Evolutionary conservation across 2,888 invertebrate genomes (phyloP).

Genomic region (Mesochorus sp.): DNA sequence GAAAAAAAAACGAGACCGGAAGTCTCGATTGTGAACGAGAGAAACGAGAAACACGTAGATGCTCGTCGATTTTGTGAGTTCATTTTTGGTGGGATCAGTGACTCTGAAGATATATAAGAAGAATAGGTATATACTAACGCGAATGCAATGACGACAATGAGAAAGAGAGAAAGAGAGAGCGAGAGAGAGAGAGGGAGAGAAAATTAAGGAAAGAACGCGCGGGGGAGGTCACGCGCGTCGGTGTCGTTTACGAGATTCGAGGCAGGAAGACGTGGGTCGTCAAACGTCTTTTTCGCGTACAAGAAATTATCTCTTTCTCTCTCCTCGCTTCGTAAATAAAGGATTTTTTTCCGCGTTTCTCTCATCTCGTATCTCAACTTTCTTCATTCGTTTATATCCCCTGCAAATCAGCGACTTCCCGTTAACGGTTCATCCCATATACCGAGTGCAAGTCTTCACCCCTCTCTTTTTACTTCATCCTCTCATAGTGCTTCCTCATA

Average conservation of each 20-base stretch:
- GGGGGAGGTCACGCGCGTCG: slow-evolving; percentile 50
- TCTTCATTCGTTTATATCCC: slow-evolving; percentile 69
- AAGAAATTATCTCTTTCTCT: slow-evolving; percentile 7
- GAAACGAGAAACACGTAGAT: slow-evolving; percentile 20
- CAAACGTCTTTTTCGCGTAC: slow-evolving; percentile 4
- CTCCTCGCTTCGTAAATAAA: background rate
- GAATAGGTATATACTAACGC: background rate
- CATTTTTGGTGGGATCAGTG: slow-evolving; percentile 54
- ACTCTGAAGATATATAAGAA: slow-evolving; percentile 37
- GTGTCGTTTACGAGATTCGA: slow-evolving; percentile 35
- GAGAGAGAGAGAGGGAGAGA: slow-evolving; percentile 26
- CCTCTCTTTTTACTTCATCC: slow-evolving; percentile 35
- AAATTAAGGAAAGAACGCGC: background rate
- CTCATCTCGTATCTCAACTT: background rate
- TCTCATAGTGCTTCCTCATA: slow-evolving; percentile 6
- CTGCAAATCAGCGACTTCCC: slow-evolving; percentile 37
- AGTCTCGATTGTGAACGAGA: slow-evolving; percentile 1
- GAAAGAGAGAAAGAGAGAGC: slow-evolving; percentile 33
- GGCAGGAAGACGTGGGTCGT: slow-evolving; percentile 50
- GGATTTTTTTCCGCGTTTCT: slow-evolving; percentile 8
- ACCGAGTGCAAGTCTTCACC: slow-evolving; percentile 36
- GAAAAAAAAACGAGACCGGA: background rate
- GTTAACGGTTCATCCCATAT: slow-evolving; percentile 38
- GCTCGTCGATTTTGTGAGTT: slow-evolving; percentile 23
- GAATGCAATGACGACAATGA: slow-evolving; percentile 19